Percentiles rank a stretch among this genome's conserved stretches.
phyloP scores from a whole-genome alignment of 2,888 invertebrate genomes.

The Bombylius major region DNA sequence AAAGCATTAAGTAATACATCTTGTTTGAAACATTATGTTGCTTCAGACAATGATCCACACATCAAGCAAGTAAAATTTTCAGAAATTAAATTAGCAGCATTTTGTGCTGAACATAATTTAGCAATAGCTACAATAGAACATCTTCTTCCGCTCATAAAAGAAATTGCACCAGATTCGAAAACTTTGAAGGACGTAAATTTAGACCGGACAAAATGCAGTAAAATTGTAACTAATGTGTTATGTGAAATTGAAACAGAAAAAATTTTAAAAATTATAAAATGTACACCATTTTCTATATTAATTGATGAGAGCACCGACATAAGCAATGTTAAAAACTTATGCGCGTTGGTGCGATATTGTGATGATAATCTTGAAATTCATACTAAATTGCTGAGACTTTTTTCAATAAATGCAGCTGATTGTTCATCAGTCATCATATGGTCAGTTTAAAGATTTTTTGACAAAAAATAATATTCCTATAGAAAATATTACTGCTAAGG shows the following conservation, averaged over 20 bases:
- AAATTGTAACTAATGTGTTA: not conserved
- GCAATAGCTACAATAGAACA: not conserved
- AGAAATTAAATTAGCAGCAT: constrained; percentile 3
- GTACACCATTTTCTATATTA: not conserved
- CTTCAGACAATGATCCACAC: not conserved
- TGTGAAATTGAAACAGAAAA: not conserved
- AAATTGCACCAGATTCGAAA: not conserved
- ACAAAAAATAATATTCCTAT: not conserved
- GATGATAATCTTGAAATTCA: no score
- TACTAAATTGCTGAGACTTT: no score
- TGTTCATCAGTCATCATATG: no score
- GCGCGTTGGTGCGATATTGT: no score
- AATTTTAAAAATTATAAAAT: not conserved
- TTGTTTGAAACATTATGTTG: no score
- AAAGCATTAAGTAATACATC: no score
- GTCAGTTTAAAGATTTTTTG: no score
- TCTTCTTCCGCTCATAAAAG: not conserved
- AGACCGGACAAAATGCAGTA: not conserved
- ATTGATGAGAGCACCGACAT: not conserved
- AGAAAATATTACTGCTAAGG: not conserved
- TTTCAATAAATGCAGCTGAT: no score
- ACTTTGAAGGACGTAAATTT: not conserved
- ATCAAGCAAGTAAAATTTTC: not conserved
- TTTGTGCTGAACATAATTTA: constrained; percentile 1
- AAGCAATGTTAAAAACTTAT: not conserved